These are phyloP conservation scores for Cygnus olor DNA, from an alignment of 2,797 vertebrate species.

Conservation along the genomic window DNA sequence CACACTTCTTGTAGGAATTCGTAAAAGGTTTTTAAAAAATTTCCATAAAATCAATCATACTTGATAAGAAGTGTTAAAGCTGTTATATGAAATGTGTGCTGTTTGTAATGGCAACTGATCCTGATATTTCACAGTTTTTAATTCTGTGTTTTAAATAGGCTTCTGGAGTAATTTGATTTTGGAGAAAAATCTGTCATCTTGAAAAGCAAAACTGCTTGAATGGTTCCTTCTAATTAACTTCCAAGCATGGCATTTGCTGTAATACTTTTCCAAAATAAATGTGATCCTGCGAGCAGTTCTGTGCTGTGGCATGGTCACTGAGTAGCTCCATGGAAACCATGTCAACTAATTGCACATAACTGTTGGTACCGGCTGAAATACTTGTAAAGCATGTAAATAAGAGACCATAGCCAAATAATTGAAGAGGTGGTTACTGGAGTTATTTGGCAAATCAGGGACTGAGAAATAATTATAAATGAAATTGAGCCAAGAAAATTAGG, in stretches of 20 bases:
- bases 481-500: neutral
- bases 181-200: slow-evolving; percentile 28
- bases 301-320: neutral
- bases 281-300: neutral
- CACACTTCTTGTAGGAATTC: neutral
- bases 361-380: neutral
- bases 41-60: neutral
- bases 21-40: neutral
- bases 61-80: neutral
- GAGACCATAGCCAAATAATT: neutral
- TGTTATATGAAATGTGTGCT: neutral
- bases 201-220: slow-evolving; percentile 32
- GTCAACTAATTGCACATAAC: neutral
- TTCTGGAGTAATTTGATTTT: slow-evolving; percentile 34
- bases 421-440: neutral
- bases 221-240: slow-evolving; percentile 49
- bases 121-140: slow-evolving; percentile 24
- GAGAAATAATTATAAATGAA: neutral
- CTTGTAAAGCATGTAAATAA: neutral
- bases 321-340: slow-evolving; percentile 2
- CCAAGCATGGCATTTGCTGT: slow-evolving; percentile 2
- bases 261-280: neutral
- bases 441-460: neutral
- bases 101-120: slow-evolving; percentile 29
- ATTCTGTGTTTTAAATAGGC: slow-evolving; percentile 25